Evolutionary conservation across 1,140 invertebrate genomes (phyloP), one percentile per base, ranked within the genome.

Genomic region (Chrysoperla carnea): DNA sequence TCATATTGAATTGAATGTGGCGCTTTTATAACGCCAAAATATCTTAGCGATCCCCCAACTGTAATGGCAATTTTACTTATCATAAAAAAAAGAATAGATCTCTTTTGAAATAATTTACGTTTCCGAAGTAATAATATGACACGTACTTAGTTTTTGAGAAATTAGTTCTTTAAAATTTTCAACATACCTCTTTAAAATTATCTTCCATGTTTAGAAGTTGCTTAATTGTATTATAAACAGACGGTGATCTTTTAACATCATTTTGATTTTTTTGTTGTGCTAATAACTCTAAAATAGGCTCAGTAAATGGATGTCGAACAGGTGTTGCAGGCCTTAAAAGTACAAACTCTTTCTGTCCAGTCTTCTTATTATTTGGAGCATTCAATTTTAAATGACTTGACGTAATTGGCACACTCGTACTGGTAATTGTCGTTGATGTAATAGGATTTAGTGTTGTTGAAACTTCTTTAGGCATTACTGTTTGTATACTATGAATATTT

Each of bases 281-380:
- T 41, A 69, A 48, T 49, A 67, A 55, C 37, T 67, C 54, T 29
- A 66, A 49, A 7, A 69, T 58, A 6, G 62, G 62, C 33, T 59
- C 54, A 41, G 66, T 63, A 50, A 68, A 68, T 14, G 61, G 58
- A 39, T 63, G 55, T 39, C 60, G 56, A 11, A 63, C 54, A 46
- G 66, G 54, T 11, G 58, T 62, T 6, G 73, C 66, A 6, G 73
- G 73, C 54, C 72, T 55, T 36, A 71, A 62, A 49, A 75, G 53
- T 3, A 73, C 66, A 8, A 73, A 65, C 56, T 77, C 74, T 48
- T 75, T 73, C 48, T 77, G 69, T 11, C 73, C 74, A 27, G 43
- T 45, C 36, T 60, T 45, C 4, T 29, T 33, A 8, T 51, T 48
- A 39, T 48, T 47, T 36, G 31, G 3, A 11, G 8, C 54, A 1